A percentile compares a stretch with the other conserved stretches of the same genome.
phyloP scores from a whole-genome alignment of 2,113 vertebrate genomes.

The Amphiprion ocellaris region DNA sequence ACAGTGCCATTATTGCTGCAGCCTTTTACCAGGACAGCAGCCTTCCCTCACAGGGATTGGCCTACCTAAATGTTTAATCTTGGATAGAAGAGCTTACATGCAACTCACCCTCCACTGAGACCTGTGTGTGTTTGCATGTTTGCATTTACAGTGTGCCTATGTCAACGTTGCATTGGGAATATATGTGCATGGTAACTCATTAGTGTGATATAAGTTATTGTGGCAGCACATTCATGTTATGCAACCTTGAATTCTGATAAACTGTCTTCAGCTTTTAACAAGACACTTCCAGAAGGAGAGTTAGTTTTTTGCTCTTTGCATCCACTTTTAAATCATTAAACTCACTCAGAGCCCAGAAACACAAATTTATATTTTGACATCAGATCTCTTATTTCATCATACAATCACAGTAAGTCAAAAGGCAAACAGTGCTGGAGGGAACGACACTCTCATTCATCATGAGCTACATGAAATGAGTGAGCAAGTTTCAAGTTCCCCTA shows the following conservation, averaged over 20 bases:
- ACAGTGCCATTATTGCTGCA: conserved; percentile 40
- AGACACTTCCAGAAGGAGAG: not conserved
- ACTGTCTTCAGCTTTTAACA: not conserved
- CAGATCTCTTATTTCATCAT: conserved; percentile 5
- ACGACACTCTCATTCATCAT: conserved; percentile 8
- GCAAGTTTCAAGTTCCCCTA: not conserved
- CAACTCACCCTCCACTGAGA: conserved; percentile 8
- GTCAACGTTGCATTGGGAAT: not conserved
- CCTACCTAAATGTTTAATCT: conserved; percentile 49
- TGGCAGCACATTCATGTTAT: not conserved
- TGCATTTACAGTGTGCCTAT: not conserved
- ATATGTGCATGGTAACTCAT: not conserved
- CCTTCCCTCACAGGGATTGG: conserved; percentile 1
- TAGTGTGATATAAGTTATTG: not conserved
- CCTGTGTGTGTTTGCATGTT: not conserved
- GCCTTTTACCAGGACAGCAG: conserved; percentile 23
- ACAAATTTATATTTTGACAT: not conserved
- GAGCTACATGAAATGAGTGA: conserved; percentile 12
- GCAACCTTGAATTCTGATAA: not conserved
- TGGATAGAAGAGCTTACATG: conserved; percentile 16
- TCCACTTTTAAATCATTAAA: not conserved
- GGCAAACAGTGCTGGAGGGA: conserved; percentile 32
- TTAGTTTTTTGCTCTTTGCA: not conserved
- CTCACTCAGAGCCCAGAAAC: not conserved
- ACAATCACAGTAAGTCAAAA: conserved; percentile 17